These are phyloP conservation scores for Hydra vulgaris DNA, from an alignment of 30 jellyfish, hydroid and myxozoan species.

Conservation along the genomic window DNA sequence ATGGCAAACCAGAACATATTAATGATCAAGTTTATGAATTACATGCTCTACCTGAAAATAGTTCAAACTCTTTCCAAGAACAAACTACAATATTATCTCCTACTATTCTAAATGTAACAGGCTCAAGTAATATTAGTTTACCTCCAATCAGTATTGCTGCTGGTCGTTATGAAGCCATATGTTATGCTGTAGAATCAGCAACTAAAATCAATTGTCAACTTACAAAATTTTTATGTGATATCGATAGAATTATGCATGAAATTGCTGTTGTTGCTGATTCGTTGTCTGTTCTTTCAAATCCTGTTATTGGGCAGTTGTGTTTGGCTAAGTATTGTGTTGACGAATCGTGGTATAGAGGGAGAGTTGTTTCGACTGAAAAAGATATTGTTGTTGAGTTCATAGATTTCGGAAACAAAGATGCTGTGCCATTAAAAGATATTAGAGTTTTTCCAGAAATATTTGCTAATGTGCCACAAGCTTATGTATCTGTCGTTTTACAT, in stretches of 20 bases:
- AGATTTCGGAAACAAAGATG: slow-evolving; percentile 52
- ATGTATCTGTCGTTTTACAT: slow-evolving; percentile 30
- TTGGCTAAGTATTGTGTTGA: slow-evolving; percentile 37
- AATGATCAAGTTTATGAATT: slow-evolving; percentile 52
- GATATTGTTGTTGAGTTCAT: slow-evolving; percentile 36
- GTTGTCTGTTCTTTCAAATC: slow-evolving; percentile 8
- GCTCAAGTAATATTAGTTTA: not conserved
- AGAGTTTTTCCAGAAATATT: slow-evolving; percentile 23
- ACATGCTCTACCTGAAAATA: slow-evolving; percentile 37
- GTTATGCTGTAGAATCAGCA: slow-evolving; percentile 20
- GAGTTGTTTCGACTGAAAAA: slow-evolving; percentile 13
- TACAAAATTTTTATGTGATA: slow-evolving; percentile 12
- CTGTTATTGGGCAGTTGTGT: slow-evolving; percentile 23
- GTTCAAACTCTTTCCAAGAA: not conserved
- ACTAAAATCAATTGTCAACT: slow-evolving; percentile 11
- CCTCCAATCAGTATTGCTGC: not conserved
- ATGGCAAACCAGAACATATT: slow-evolving; percentile 26
- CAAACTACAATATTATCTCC: not conserved
- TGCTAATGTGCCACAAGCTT: slow-evolving; percentile 43
- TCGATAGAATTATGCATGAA: slow-evolving; percentile 37
- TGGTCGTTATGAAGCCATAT: not conserved
- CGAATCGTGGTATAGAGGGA: slow-evolving; percentile 56
- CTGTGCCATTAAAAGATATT: slow-evolving; percentile 9
- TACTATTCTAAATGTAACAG: not conserved
- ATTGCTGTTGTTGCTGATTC: slow-evolving; percentile 27